Base-by-base conservation (phyloP, 2,888 invertebrate species). In the Marronus borbonicus region DNA sequence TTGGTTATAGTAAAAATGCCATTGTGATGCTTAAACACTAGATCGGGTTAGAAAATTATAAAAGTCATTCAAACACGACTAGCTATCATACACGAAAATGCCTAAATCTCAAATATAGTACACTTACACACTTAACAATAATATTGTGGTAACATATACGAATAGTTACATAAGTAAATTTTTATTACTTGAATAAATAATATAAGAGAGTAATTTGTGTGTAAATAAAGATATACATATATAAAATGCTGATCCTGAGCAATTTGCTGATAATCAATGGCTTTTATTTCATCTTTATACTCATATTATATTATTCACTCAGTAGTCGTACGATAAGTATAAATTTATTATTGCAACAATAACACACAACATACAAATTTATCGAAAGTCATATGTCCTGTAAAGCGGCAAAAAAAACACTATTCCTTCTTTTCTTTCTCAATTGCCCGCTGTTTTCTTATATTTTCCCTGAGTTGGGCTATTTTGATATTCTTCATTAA, bases 401-500 rank as follows among this genome's bases (percentile, higher is more conserved):
- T n/a, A 50, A 4, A 5, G 52, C 31, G 3, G 8, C 44, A 2
- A 5, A 50, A 28, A 28, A 8, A 14, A 31, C 77, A 79, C 76
- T 79, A 80, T 39, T 90, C 89, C 74, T 91, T 88, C 80, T 91
- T 88, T 80, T 80, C 79, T 72, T 90, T 90, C 79, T 92, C 89
- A 80, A 70, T 70, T 17, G 70, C 55, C 10, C 55, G 55, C 17
- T 70, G 70, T 55, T 91, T 90, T 88, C 92, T 92, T 78, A 92
- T 90, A 76, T 92, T 91, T 84, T 94, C 94, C 83, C 93, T 91
- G 31, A 96, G 87, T 86, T 96, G 96, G 0, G 96, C 95, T 83
- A 93, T 92, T 89, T 96, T 96, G 81, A 97, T 87, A 84, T 94
- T 95, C 28, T 94, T 93, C 95, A 97, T 96, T 83, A 97, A 89